These are phyloP conservation scores for Antennarius striatus DNA, from an alignment of 2,113 vertebrate genomes.

Conservation along the genomic window DNA sequence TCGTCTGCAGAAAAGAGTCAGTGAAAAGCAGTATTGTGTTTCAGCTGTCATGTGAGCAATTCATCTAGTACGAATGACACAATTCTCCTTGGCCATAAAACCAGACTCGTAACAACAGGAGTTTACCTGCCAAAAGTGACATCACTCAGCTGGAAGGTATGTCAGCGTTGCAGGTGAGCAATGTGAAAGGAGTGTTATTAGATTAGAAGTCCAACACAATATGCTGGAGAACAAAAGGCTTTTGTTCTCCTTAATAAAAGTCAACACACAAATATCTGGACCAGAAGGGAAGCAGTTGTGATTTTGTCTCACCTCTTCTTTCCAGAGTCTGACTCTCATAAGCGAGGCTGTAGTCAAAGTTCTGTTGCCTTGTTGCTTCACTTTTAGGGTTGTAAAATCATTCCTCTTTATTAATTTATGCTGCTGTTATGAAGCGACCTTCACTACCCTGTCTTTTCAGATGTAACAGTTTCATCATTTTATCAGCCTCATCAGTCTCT, in stretches of 20 bases:
- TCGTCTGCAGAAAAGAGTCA: neutral
- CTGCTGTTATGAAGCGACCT: no score
- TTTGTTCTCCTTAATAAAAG: neutral
- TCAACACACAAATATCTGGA: no score
- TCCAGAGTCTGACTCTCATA: no score
- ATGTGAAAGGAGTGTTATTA: neutral
- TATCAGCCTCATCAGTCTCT: no score
- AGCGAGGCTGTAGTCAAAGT: no score
- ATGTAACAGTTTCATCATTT: no score
- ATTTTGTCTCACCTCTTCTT: no score
- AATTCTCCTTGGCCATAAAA: neutral
- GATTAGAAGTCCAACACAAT: neutral
- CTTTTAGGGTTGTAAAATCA: no score
- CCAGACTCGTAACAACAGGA: neutral
- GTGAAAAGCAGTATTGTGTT: neutral
- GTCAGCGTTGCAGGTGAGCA: neutral
- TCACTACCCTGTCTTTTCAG: no score
- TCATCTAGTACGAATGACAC: neutral
- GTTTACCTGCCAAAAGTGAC: slow-evolving; percentile 10
- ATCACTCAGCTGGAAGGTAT: slow-evolving; percentile 14
- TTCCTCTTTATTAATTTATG: no score
- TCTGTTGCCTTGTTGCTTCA: no score
- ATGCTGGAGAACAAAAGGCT: neutral
- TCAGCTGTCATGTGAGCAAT: neutral
- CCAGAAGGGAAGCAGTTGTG: no score